These are phyloP conservation scores for Rhadina sibilatrix DNA, from an alignment of 2,113 vertebrate genomes.

Conservation along the genomic window DNA sequence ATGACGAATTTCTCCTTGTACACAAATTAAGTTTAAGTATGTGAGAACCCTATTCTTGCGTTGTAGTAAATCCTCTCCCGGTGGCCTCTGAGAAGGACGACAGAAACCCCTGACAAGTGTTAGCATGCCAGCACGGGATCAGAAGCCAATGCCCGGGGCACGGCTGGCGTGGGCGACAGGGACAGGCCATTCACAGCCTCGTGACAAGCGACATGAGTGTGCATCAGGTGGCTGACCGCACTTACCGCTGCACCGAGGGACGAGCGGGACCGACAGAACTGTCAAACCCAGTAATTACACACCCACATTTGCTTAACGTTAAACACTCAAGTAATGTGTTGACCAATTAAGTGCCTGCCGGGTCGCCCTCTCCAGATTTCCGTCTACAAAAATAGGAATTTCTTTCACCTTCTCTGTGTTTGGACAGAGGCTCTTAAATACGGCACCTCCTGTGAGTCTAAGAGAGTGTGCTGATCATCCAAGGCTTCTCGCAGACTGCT, in stretches of 20 bases:
- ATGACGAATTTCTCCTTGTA: neutral
- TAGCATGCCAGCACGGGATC: neutral
- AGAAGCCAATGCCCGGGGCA: neutral
- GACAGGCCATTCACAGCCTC: neutral
- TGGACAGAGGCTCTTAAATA: neutral
- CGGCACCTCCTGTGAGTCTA: rapidly evolving
- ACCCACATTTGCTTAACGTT: neutral
- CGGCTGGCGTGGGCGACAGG: neutral
- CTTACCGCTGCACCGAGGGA: neutral
- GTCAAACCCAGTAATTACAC: neutral
- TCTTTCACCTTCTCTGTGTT: neutral
- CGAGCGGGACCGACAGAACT: rapidly evolving
- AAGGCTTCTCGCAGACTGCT: neutral
- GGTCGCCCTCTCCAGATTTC: neutral
- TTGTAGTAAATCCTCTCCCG: neutral
- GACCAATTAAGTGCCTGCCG: neutral
- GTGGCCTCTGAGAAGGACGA: neutral
- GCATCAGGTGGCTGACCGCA: neutral
- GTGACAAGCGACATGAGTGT: neutral
- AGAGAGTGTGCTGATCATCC: rapidly evolving
- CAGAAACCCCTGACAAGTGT: too few species aligned
- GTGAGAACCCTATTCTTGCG: neutral
- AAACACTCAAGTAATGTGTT: neutral
- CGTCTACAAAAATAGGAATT: neutral
- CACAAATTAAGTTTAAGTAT: neutral